A percentile compares a stretch with the other conserved stretches of the same genome.
phyloP scores from a whole-genome alignment of 2,888 invertebrate genomes.

The Halictus ligatus region DNA sequence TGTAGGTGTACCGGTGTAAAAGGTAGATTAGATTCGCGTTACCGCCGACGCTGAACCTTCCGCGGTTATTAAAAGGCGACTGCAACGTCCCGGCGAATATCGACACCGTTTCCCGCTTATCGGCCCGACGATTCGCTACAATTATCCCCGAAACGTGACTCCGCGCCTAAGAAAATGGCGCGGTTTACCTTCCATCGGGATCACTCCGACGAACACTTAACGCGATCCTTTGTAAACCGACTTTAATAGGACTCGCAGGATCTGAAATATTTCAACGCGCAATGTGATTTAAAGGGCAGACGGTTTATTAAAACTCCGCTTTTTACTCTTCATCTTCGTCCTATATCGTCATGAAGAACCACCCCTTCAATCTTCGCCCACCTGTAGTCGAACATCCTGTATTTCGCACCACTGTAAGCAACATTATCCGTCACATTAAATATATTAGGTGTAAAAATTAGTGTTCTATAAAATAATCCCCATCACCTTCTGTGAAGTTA shows the following conservation, averaged over 20 bases:
- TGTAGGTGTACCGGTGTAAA: constrained; percentile 66
- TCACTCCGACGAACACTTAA: background rate
- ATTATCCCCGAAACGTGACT: constrained; percentile 23
- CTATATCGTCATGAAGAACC: no score
- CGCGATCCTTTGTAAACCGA: background rate
- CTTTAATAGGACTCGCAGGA: background rate
- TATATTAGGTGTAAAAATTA: no score
- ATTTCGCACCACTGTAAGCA: no score
- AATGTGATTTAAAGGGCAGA: background rate
- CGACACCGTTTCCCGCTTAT: constrained; percentile 36
- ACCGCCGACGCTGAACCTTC: constrained; percentile 49
- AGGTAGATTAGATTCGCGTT: constrained; percentile 70
- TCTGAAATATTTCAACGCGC: background rate
- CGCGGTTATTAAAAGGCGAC: constrained; percentile 57
- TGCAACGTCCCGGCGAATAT: constrained; percentile 40
- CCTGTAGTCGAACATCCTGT: no score
- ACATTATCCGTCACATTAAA: no score
- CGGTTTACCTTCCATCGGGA: background rate
- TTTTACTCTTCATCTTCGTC: no score
- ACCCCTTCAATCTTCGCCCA: no score
- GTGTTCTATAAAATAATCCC: no score
- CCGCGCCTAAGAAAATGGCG: no score
- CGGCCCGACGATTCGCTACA: constrained; percentile 38
- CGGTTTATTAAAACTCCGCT: no score
- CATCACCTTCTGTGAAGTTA: no score